Evolutionary conservation across 2,888 invertebrate species (phyloP), one percentile per base, ranked within the genome.

Genomic region (Coleophora deauratella): DNA sequence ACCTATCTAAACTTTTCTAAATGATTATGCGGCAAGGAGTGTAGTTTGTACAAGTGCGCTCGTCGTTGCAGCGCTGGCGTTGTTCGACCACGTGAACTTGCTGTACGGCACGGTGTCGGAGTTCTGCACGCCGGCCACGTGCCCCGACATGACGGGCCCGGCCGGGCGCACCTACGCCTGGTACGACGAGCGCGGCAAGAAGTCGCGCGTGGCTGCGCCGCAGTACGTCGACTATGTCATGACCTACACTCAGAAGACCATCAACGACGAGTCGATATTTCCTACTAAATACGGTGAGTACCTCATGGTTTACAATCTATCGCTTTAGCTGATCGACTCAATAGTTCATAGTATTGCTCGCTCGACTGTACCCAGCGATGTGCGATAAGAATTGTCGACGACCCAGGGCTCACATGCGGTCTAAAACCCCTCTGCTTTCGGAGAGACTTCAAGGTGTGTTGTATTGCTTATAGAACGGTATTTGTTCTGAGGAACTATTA

Each of bases 201-300:
- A 98, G 88, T 93, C 93, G 57, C 94, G 97, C 82, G 94, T 98
- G 67, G 95, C 98, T 55, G 98, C 98, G 62, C 97, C 98, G 62
- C 98, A 98, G 87, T 99, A 98, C 87, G 95, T 98, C 82, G 98
- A 99, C 88, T 97, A 97, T 88, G 98, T 98, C 73, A 98, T 98
- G 96, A 97, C 98, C 52, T 97, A 94, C 88, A 96, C 96, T 62
- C 97, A 98, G 87, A 96, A 96, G 88, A 97, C 96, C 59, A 93
- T 98, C 87, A 95, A 94, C 82, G 98, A 98, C 85, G 98, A 98
- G 89, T 91, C 91, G 70, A 91, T 97, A 75, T 99, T 98, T 89
- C 98, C 98, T 80, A 98, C 98, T 72, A 98, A 98, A 91, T 98
- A 97, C 86, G 98, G 98, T 95, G 85, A 90, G 90, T 44, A 3